Conservation (phyloP, 2,797 vertebrate species). For the Tauraco hartlaubi region DNA sequence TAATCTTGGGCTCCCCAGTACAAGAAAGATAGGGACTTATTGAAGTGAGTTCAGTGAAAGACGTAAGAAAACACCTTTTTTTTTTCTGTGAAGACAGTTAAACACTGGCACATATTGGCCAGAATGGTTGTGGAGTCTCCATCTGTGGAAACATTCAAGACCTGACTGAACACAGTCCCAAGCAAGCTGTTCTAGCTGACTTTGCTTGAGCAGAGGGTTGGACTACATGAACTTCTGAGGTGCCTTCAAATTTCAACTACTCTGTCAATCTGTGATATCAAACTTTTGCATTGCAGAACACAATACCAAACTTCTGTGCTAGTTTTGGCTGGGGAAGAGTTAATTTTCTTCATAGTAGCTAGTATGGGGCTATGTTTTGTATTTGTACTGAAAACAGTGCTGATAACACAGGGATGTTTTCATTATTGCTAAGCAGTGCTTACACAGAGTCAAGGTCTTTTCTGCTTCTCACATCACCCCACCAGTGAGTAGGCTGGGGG, state of each 20-base stretch:
- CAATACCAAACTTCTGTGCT: background rate
- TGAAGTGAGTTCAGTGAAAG: background rate
- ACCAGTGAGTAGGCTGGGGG: too few species aligned
- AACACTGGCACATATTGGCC: background rate
- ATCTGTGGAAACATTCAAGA: background rate
- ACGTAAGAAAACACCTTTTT: background rate
- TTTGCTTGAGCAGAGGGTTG: background rate
- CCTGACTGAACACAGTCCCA: background rate
- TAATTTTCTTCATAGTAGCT: too few species aligned
- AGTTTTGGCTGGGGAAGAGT: too few species aligned
- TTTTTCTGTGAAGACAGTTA: background rate
- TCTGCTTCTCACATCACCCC: too few species aligned
- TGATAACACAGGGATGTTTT: too few species aligned
- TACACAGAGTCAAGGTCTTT: too few species aligned
- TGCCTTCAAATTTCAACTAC: background rate
- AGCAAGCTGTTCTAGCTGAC: background rate
- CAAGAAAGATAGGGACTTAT: background rate
- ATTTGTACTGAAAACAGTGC: too few species aligned
- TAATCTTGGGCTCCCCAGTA: background rate
- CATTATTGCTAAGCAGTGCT: too few species aligned
- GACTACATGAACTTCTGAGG: background rate
- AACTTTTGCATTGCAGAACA: background rate
- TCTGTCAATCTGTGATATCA: background rate
- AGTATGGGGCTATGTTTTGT: too few species aligned
- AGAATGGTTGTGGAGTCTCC: background rate